Percentiles rank a stretch among this genome's conserved stretches.
Conservation (phyloP, 2,888 invertebrate genomes). For the Hoplodrina ambigua region DNA sequence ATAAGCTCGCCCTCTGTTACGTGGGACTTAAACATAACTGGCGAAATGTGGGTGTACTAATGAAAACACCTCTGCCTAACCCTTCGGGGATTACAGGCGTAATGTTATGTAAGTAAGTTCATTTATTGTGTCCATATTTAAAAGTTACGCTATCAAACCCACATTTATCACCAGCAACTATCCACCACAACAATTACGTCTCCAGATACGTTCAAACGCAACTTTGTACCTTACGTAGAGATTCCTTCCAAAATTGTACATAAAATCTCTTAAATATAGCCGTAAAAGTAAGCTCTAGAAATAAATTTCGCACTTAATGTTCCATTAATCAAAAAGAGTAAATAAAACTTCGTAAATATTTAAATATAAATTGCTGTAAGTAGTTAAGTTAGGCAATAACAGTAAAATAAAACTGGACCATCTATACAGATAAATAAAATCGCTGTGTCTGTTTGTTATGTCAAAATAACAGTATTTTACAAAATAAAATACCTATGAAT, state of each 20-base stretch:
- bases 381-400: conserved; percentile 39
- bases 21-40: too few species aligned
- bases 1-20: too few species aligned
- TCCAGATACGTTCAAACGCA: conserved; percentile 7
- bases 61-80: too few species aligned
- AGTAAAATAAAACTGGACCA: conserved; percentile 5
- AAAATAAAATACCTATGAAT: too few species aligned
- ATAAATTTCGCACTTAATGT: conserved; percentile 20
- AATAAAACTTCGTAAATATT: conserved; percentile 46
- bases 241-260: conserved; percentile 8
- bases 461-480: too few species aligned
- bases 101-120: too few species aligned
- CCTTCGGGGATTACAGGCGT: too few species aligned
- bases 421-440: conserved; percentile 22
- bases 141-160: conserved; percentile 17
- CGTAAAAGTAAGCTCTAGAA: conserved; percentile 41
- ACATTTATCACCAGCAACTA: conserved; percentile 18
- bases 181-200: neutral
- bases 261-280: conserved; percentile 13
- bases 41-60: too few species aligned
- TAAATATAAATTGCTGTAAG: conserved; percentile 50
- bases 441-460: too few species aligned
- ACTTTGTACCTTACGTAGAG: conserved; percentile 7
- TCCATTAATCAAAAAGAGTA: conserved; percentile 45
- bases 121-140: neutral